A percentile compares a stretch with the other conserved stretches of the same genome.
Conservation (phyloP, 2,797 vertebrate species). For the Fistularia commersonii region DNA sequence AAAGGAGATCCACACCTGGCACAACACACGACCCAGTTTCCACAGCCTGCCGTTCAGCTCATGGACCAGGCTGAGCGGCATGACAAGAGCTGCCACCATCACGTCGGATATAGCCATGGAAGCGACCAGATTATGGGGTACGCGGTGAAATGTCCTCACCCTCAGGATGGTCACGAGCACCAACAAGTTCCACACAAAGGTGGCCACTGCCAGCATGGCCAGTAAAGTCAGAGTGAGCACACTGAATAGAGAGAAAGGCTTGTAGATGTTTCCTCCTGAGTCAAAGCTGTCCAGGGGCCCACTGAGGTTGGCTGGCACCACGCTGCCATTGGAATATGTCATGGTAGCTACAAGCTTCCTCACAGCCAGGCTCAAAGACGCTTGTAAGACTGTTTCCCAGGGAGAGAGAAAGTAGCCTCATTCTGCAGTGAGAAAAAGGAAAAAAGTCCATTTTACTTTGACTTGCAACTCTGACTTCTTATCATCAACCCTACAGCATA, state of each 20-base stretch:
- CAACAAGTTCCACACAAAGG: slow-evolving; percentile 92
- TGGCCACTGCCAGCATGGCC: slow-evolving; percentile 87
- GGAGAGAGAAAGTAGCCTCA: slow-evolving; percentile 25
- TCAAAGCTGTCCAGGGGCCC: slow-evolving; percentile 58
- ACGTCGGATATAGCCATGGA: slow-evolving; percentile 95
- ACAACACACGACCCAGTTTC: slow-evolving; percentile 87
- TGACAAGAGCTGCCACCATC: slow-evolving; percentile 93
- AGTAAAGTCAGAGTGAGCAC: slow-evolving; percentile 86
- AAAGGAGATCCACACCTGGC: slow-evolving; percentile 93
- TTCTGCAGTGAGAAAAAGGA: slow-evolving; percentile 42
- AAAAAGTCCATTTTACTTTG: slow-evolving; percentile 7
- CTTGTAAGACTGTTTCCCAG: slow-evolving; percentile 12
- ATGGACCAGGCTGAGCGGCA: slow-evolving; percentile 91
- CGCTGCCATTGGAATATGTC: slow-evolving; percentile 69
- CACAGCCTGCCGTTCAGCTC: slow-evolving; percentile 88
- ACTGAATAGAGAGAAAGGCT: slow-evolving; percentile 82
- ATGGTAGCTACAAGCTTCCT: slow-evolving; percentile 58
- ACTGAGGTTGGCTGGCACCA: slow-evolving; percentile 56
- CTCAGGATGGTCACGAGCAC: slow-evolving; percentile 92
- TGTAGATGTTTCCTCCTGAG: slow-evolving; percentile 60
- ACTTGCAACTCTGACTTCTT: background rate
- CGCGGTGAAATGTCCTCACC: slow-evolving; percentile 91
- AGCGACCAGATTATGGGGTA: slow-evolving; percentile 95
- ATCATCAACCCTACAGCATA: background rate
- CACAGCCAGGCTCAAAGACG: slow-evolving; percentile 22